Conservation (phyloP, 1,140 invertebrate species). For the Hormaphis cornu region DNA sequence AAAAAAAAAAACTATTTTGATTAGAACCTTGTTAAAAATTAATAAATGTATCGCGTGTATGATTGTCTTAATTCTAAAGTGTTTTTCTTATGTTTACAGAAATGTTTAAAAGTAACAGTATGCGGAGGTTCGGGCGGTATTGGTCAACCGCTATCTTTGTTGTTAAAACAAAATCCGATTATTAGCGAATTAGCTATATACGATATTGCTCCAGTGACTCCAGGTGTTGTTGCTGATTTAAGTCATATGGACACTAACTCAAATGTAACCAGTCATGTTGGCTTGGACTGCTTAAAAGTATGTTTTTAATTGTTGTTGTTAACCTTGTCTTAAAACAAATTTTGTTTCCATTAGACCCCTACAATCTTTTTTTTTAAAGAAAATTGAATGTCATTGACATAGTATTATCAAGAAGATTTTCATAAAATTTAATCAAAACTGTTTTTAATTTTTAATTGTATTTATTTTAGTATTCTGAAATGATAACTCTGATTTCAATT, state of each 20-base stretch:
- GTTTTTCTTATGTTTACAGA: slow-evolving; percentile 32
- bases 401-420: too few species aligned
- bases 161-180: slow-evolving; percentile 84
- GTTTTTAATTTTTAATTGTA: too few species aligned
- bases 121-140: slow-evolving; percentile 95
- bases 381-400: too few species aligned
- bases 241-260: slow-evolving; percentile 90
- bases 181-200: slow-evolving; percentile 78
- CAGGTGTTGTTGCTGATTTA: slow-evolving; percentile 94
- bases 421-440: too few species aligned
- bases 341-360: too few species aligned
- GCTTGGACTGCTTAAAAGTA: slow-evolving; percentile 64
- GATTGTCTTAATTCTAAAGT: not conserved
- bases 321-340: not conserved
- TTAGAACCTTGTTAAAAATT: too few species aligned
- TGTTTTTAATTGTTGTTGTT: not conserved
- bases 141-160: slow-evolving; percentile 90
- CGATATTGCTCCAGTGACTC: slow-evolving; percentile 86
- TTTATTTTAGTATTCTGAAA: too few species aligned
- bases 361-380: too few species aligned
- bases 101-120: slow-evolving; percentile 74
- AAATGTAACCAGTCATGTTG: slow-evolving; percentile 71
- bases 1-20: too few species aligned
- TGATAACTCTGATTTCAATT: too few species aligned
- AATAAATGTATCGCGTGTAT: too few species aligned